Percentiles rank a stretch among this genome's conserved stretches.
Conservation (phyloP, 2,888 invertebrate species). For the Euplagia quadripunctaria region DNA sequence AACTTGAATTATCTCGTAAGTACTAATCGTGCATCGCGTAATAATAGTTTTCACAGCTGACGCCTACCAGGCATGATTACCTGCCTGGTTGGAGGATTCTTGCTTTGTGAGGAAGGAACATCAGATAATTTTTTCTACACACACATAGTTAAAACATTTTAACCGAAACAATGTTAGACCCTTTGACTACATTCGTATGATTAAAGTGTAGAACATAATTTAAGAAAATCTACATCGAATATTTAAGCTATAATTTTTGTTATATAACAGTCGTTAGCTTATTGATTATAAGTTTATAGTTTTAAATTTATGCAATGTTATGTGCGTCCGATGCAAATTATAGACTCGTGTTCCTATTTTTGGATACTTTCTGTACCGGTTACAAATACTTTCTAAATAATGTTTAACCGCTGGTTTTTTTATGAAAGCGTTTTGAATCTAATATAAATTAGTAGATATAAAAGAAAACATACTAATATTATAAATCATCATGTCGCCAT, state of each 20-base stretch:
- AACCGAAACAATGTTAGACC: background rate
- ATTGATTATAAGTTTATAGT: slow-evolving; percentile 8
- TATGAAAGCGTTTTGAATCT: background rate
- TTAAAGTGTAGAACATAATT: background rate
- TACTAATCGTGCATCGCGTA: no score
- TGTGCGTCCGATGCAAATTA: slow-evolving; percentile 22
- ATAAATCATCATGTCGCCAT: background rate
- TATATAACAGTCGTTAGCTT: background rate
- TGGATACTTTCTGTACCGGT: slow-evolving; percentile 51
- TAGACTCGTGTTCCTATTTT: slow-evolving; percentile 33
- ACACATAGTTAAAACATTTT: background rate
- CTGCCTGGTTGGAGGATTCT: background rate
- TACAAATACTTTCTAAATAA: slow-evolving; percentile 51
- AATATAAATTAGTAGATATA: background rate
- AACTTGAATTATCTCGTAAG: no score
- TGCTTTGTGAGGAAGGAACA: background rate
- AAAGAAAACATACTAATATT: background rate
- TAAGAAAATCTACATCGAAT: background rate
- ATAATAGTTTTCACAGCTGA: background rate
- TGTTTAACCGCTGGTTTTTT: slow-evolving; percentile 6
- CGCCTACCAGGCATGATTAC: background rate
- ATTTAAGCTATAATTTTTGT: background rate
- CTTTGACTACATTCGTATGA: no score
- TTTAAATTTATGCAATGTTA: slow-evolving; percentile 3
- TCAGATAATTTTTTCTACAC: background rate